Percentiles rank a stretch among this genome's conserved stretches.
Conservation (phyloP, 2,888 invertebrate species). For the Yponomeuta malinellus region DNA sequence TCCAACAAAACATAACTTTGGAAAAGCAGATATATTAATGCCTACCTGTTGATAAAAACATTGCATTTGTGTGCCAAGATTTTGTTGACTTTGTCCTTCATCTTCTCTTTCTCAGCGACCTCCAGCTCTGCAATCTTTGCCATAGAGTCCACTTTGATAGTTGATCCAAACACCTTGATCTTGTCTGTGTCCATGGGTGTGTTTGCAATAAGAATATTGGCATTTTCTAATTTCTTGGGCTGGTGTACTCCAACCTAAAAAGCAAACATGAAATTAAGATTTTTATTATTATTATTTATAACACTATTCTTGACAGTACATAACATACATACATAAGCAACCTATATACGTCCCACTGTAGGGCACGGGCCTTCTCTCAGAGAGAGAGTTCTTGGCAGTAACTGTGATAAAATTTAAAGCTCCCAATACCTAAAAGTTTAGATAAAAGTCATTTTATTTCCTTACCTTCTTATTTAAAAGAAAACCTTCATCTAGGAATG, state of each 20-base stretch:
- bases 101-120: conserved; percentile 98
- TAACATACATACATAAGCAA: too few species aligned
- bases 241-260: conserved; percentile 94
- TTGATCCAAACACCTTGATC: conserved; percentile 98
- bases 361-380: too few species aligned
- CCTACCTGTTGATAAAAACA: conserved; percentile 95
- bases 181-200: conserved; percentile 99
- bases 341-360: too few species aligned
- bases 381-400: too few species aligned
- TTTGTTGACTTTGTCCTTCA: conserved; percentile 99
- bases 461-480: conserved; percentile 92
- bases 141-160: conserved; percentile 94
- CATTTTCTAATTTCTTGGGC: conserved; percentile 96
- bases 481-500: conserved; percentile 97
- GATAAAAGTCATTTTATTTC: neutral
- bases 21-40: neutral
- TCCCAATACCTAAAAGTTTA: too few species aligned
- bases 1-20: neutral
- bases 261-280: neutral
- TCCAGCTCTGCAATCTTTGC: conserved; percentile 98
- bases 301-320: too few species aligned
- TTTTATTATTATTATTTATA: too few species aligned
- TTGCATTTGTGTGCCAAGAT: conserved; percentile 96
- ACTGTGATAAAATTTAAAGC: too few species aligned
- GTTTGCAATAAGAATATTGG: conserved; percentile 97